Conservation (phyloP, 1,140 invertebrate genomes). For the Pseudoatta argentina region DNA sequence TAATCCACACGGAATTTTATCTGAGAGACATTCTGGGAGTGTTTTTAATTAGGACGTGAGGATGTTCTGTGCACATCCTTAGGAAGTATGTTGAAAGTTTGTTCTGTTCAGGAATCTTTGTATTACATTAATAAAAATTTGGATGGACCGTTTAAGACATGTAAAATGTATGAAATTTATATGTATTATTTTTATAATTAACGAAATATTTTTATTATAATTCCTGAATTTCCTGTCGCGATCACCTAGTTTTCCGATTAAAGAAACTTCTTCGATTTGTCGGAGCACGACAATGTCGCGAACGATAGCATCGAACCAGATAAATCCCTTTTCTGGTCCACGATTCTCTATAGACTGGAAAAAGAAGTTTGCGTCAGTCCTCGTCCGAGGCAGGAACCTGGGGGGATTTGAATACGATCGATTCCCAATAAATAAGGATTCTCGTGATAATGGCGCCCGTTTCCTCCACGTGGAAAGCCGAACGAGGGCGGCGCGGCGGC, state of each 20-base stretch:
- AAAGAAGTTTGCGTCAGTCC: constrained; percentile 64
- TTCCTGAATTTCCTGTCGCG: neutral
- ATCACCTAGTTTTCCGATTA: constrained; percentile 8
- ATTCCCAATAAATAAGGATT: constrained; percentile 83
- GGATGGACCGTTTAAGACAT: too few species aligned
- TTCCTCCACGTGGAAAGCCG: constrained; percentile 72
- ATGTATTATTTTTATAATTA: neutral
- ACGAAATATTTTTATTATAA: neutral
- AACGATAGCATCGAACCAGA: constrained; percentile 49
- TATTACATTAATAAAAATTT: too few species aligned
- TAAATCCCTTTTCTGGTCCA: constrained; percentile 71
- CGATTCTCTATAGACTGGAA: constrained; percentile 53
- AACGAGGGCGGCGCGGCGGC: constrained; percentile 47
- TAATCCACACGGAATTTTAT: too few species aligned
- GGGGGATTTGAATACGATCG: constrained; percentile 82
- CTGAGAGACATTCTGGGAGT: too few species aligned
- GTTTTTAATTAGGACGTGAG: too few species aligned
- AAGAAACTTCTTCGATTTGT: neutral
- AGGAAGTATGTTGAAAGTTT: too few species aligned
- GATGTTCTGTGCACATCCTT: too few species aligned
- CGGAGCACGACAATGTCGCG: constrained; percentile 32
- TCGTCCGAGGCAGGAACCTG: constrained; percentile 44
- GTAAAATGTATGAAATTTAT: too few species aligned
- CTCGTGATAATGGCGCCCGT: constrained; percentile 78
- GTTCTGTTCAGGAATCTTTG: too few species aligned